Evolutionary conservation across 2,113 vertebrate species (phyloP).

Genomic region (Ageneiosus marmoratus): DNA sequence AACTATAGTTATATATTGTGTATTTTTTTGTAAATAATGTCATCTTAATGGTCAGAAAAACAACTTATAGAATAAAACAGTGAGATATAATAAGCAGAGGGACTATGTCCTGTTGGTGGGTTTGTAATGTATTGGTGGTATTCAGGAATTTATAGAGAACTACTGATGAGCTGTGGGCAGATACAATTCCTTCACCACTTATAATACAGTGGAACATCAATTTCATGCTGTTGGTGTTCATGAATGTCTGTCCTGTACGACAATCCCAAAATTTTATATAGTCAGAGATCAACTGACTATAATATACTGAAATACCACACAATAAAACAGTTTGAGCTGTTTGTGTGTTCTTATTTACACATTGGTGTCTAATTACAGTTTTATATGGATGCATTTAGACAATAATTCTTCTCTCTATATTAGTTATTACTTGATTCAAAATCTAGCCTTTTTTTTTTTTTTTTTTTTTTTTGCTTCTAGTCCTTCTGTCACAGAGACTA

Average conservation of each 20-base stretch:
- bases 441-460: too few species aligned
- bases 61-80: background rate
- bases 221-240: background rate
- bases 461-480: background rate
- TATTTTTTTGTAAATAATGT: background rate
- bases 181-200: background rate
- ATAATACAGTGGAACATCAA: background rate
- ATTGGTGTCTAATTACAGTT: too few species aligned
- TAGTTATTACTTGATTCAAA: too few species aligned
- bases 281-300: background rate
- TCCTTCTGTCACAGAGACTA: background rate
- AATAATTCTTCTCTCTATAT: background rate
- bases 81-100: background rate
- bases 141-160: background rate
- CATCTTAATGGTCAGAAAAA: background rate
- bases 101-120: background rate
- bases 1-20: background rate
- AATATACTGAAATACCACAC: background rate
- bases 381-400: background rate
- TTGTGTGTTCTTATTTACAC: background rate
- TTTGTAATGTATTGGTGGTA: background rate
- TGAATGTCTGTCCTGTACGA: background rate
- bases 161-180: background rate
- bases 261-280: background rate
- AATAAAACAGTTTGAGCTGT: background rate